Conservation (phyloP, 2,113 vertebrate genomes). For the Solenodon paradoxus region DNA sequence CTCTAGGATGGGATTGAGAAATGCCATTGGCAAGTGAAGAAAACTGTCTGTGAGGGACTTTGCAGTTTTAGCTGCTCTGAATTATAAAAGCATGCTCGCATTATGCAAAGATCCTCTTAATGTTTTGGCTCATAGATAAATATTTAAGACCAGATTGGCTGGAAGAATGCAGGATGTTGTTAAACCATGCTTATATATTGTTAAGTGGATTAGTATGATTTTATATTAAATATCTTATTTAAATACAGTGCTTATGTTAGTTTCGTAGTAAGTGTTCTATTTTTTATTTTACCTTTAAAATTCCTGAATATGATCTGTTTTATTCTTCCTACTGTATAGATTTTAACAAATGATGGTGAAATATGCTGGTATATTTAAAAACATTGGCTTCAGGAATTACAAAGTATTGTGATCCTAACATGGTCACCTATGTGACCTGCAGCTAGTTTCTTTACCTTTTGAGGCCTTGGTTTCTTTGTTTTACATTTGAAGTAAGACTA, state of each 20-base stretch:
- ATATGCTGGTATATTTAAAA: background rate
- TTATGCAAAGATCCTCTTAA: background rate
- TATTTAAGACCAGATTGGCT: background rate
- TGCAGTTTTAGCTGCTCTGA: background rate
- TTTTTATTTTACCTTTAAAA: constrained; percentile 2
- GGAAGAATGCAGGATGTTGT: background rate
- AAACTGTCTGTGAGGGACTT: background rate
- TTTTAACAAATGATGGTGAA: background rate
- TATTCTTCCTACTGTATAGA: background rate
- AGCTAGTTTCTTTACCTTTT: background rate
- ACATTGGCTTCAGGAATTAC: background rate
- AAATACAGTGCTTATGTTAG: background rate
- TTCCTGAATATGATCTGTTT: background rate
- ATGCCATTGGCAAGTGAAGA: background rate
- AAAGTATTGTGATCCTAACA: background rate
- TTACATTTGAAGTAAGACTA: background rate
- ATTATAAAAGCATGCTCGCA: background rate
- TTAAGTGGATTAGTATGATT: background rate
- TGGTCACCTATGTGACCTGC: background rate
- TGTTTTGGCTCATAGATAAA: background rate
- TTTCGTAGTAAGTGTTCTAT: background rate
- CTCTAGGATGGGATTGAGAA: background rate
- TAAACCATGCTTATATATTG: background rate
- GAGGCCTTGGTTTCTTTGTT: background rate
- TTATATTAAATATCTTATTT: background rate